Conservation (phyloP, 2,888 invertebrate species). For the Aleiodes testaceus region DNA sequence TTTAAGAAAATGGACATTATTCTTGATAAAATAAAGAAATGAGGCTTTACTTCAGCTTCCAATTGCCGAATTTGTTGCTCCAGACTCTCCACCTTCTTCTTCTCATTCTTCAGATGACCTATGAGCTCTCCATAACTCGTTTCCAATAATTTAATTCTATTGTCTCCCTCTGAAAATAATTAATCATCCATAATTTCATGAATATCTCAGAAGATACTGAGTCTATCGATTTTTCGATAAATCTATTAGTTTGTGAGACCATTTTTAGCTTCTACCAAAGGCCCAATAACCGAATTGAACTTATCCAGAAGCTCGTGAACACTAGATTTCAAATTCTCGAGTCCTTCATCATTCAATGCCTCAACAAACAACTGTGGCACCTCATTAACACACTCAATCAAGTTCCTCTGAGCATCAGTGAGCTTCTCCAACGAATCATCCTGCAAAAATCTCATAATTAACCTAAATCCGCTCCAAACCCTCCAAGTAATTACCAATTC, state of each 20-base stretch:
- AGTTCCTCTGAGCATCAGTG: background rate
- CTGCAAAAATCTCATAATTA: background rate
- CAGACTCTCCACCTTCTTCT: slow-evolving; percentile 18
- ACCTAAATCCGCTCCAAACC: no score
- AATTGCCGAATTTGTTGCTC: slow-evolving; percentile 22
- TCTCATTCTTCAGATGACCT: slow-evolving; percentile 30
- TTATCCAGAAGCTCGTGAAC: slow-evolving; percentile 29
- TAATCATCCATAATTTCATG: background rate
- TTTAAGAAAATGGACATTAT: slow-evolving; percentile 2
- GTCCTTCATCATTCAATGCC: slow-evolving; percentile 9
- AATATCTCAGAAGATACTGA: no score
- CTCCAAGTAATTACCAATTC: background rate
- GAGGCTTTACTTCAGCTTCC: background rate
- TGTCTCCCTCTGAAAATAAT: slow-evolving; percentile 42
- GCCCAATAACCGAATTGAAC: slow-evolving; percentile 12
- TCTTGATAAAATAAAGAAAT: background rate
- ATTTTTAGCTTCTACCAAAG: slow-evolving; percentile 36
- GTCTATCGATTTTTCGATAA: no score
- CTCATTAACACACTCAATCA: slow-evolving; percentile 18
- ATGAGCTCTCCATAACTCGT: slow-evolving; percentile 52
- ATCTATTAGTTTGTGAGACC: slow-evolving; percentile 2
- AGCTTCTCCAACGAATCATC: slow-evolving; percentile 34
- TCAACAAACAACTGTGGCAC: slow-evolving; percentile 29
- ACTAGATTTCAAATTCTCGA: slow-evolving; percentile 9
- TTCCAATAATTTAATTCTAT: slow-evolving; percentile 50